These are phyloP conservation scores for Cheilosia scutellata DNA, from an alignment of 2,888 invertebrate species.

Conservation along the genomic window DNA sequence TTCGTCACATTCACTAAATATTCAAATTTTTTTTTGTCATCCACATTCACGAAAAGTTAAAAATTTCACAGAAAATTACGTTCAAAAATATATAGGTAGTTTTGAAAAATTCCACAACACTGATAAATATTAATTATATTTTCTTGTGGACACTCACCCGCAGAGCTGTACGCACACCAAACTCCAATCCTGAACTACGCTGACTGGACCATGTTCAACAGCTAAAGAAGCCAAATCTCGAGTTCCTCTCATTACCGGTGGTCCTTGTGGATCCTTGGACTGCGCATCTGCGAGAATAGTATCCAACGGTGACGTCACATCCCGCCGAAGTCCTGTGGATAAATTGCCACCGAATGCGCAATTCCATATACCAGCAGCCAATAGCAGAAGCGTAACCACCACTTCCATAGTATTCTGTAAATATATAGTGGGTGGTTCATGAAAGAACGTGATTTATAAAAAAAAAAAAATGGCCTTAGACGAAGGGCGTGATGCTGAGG, in stretches of 20 bases:
- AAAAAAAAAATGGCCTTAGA: conserved; percentile 67
- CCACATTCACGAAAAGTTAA: background rate
- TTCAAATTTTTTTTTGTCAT: too few species aligned
- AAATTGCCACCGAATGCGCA: conserved; percentile 56
- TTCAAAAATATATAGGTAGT: background rate
- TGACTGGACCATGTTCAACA: conserved; percentile 78
- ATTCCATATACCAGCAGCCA: conserved; percentile 43
- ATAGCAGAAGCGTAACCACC: conserved; percentile 65
- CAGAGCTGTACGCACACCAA: conserved; percentile 84
- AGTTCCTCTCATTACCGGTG: conserved; percentile 51
- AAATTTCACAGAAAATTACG: background rate
- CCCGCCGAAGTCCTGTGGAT: conserved; percentile 63
- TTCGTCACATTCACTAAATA: too few species aligned
- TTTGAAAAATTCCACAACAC: conserved; percentile 42
- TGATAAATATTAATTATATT: conserved; percentile 12
- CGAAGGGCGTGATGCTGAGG: conserved; percentile 68
- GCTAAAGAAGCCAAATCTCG: conserved; percentile 75
- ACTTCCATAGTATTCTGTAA: conserved; percentile 67
- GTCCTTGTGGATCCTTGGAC: conserved; percentile 11
- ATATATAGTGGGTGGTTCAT: conserved; percentile 68
- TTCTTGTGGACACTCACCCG: conserved; percentile 82
- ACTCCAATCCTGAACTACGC: conserved; percentile 84
- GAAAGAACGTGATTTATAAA: conserved; percentile 44
- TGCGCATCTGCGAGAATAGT: conserved; percentile 65
- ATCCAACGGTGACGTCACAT: conserved; percentile 75